phyloP scores from a whole-genome alignment of 2,888 invertebrate species.

The Sylvicola cinctus region DNA sequence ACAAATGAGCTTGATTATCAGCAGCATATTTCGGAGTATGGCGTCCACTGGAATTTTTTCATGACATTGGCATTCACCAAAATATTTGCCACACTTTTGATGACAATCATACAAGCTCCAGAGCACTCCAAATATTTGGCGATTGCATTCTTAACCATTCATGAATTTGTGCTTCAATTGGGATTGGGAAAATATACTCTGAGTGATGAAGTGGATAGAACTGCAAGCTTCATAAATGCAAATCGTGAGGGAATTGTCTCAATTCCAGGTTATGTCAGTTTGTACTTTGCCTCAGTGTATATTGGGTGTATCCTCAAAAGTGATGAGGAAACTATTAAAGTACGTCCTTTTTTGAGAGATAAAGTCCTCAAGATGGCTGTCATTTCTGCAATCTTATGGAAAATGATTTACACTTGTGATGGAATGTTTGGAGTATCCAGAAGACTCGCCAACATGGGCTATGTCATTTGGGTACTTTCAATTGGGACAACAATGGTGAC shows the following conservation, averaged over 20 bases:
- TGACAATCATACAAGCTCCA: slow-evolving; percentile 29
- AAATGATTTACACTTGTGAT: slow-evolving; percentile 27
- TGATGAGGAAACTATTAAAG: slow-evolving; percentile 6
- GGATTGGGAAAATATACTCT: slow-evolving; percentile 56
- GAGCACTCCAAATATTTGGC: slow-evolving; percentile 33
- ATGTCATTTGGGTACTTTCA: slow-evolving; percentile 54
- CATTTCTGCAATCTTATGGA: slow-evolving; percentile 22
- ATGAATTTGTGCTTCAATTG: slow-evolving; percentile 40
- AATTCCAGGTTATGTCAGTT: slow-evolving; percentile 58
- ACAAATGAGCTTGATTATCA: slow-evolving; percentile 54
- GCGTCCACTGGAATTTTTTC: slow-evolving; percentile 97
- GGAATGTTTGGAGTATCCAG: slow-evolving; percentile 43
- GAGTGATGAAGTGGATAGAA: slow-evolving; percentile 27
- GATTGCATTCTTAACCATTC: slow-evolving; percentile 31
- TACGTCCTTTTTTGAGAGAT: slow-evolving; percentile 8
- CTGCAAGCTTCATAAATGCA: slow-evolving; percentile 45
- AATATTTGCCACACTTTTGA: slow-evolving; percentile 40
- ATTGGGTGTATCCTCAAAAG: slow-evolving; percentile 32
- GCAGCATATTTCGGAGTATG: slow-evolving; percentile 82
- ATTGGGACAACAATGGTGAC: slow-evolving; percentile 34
- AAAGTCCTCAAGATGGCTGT: slow-evolving; percentile 13
- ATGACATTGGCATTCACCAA: slow-evolving; percentile 75
- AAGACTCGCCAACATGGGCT: slow-evolving; percentile 64
- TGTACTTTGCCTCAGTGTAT: slow-evolving; percentile 58
- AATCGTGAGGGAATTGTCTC: slow-evolving; percentile 88